These are phyloP conservation scores for Piezodorus guildinii DNA, from an alignment of 1,140 invertebrate species.

Conservation along the genomic window DNA sequence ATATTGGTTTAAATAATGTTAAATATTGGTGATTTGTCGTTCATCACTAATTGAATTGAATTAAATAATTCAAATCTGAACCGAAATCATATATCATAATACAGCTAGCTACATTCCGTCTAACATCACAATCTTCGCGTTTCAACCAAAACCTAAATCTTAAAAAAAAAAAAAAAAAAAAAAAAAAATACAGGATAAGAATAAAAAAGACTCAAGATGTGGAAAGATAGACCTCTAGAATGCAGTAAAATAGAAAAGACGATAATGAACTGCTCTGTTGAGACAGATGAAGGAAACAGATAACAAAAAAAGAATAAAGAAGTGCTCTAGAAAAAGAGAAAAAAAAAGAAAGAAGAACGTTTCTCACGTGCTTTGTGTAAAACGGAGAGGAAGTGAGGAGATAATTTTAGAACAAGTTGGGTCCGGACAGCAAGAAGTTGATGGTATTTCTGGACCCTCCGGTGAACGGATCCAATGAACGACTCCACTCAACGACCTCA, in stretches of 20 bases:
- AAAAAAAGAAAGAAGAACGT: not conserved
- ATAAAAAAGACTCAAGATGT: not conserved
- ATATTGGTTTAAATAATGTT: no score
- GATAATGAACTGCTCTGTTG: conserved; percentile 4
- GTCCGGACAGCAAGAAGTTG: no score
- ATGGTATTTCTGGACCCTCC: no score
- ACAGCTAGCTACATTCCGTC: no score
- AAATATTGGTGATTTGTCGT: no score
- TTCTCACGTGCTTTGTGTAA: conserved; percentile 11
- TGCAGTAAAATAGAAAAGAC: not conserved
- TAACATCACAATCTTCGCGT: no score
- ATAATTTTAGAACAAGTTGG: not conserved
- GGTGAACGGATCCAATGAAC: no score
- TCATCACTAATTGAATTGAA: no score
- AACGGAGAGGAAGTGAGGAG: not conserved
- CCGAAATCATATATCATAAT: no score
- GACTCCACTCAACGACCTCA: no score
- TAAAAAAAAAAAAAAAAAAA: not conserved
- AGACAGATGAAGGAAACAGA: conserved; percentile 10
- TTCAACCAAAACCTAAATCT: no score
- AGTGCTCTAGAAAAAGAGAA: not conserved
- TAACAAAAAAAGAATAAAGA: conserved; percentile 1
- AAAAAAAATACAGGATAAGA: not conserved
- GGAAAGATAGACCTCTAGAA: not conserved
- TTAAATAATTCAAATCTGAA: no score